Evolutionary conservation across 2,888 invertebrate genomes (phyloP), one percentile per base, ranked within the genome.

Genomic region (Thymelicus acteon): DNA sequence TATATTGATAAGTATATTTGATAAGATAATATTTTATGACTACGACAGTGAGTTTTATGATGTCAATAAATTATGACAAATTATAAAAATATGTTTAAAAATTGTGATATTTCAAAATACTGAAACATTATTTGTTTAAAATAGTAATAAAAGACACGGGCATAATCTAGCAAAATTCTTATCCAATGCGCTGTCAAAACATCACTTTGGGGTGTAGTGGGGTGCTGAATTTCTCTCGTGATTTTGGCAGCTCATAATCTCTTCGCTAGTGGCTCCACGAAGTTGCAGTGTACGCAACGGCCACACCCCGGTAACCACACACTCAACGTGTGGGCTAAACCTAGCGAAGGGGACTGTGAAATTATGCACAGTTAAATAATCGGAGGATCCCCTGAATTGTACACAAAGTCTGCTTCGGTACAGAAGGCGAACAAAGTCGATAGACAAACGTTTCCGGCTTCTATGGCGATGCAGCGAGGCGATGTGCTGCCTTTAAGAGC

Each of bases 271-370:
- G 57, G 57, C 57, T 57, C 57, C 57, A 57, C 7, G 57, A 31
- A 57, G 57, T 57, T 57, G 57, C 24, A 24, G 31, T 66, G 58
- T 47, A 66, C 19, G 66, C 58, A 66, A 47, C 66, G 63, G 66
- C 66, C 66, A 58, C 66, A 58, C 66, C 66, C 47, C 37, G 58
- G 66, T 8, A 66, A 66, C 66, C 58, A 48, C 58, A 49, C 31
- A 57, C 31, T 48, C 13, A 40, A n/a, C 31, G 54, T 37, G 58
- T 66, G 66, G 66, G 66, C 66, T 31, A 66, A 58, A 58, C 66
- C 66, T 66, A 47, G 58, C 24, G 24, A 57, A 66, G 66, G 58
- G 47, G 66, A 49, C 54, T 40, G n/a, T n/a, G 58, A 1, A 6
- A 0, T n/a, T 6, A 12, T 6, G 24, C 47, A 40, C 19, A 19